Base-by-base conservation (phyloP, 1,140 invertebrate genomes). In the Papilio polyxenes region DNA sequence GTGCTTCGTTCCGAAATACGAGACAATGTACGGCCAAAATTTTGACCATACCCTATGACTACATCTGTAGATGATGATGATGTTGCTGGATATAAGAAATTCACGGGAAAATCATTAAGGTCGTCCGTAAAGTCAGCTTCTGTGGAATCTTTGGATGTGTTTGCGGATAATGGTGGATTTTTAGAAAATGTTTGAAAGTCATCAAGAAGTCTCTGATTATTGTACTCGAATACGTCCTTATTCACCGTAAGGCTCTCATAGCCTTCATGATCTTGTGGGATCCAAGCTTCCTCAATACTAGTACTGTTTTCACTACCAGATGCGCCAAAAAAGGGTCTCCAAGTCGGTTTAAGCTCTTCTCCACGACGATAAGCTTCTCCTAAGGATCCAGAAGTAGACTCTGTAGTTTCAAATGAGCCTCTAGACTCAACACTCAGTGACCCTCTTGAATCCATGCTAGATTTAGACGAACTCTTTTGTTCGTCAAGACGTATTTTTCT, bases 1-100 rank as follows among this genome's bases (percentile, higher is more conserved):
- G 97, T 98, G 83, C 97, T 98, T 37, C 97, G 95, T 93, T 98
- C 98, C 4, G 97, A 98, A 87, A 98, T 98, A 78, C 97, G 95
- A 2, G 97, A 98, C 23, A 98, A 94, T 0, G 98, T 98, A 53
- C 98, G 92, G 40, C 96, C 96, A 95, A 98, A 97, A 23, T 96
- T 96, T 78, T 96, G 95, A 23, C 96, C 96, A 85, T 96, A 97
- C 17, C 96, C 96, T 80, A 97, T 95, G 78, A 97, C 96, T 72
- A 96, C 95, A 85, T 97, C 97, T 9, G 96, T 95, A 82, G 95
- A 93, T 17, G 92, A 92, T 8, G 96, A 95, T 76, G 96, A 95
- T 9, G 92, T 95, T 31, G 95, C 93, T 17, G 96, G 96, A 90
- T 97, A 97, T 74, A 96, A 95, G 88, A 97, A 97, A 69, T 96